Conservation (phyloP, 2,888 invertebrate species). For the Clanis bilineata region DNA sequence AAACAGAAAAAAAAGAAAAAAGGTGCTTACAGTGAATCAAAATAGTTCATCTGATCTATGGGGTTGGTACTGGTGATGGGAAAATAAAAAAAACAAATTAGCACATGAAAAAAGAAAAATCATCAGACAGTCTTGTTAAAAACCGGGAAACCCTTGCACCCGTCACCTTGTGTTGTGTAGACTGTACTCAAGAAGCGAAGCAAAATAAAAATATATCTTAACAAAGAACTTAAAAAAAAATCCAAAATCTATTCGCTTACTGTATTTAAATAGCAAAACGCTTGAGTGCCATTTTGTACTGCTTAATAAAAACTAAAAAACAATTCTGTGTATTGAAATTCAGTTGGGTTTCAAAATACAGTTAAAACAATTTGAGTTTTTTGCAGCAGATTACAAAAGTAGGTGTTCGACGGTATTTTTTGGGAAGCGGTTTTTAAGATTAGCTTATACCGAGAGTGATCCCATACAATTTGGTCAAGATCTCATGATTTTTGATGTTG, state of each 20-base stretch:
- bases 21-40: conserved; percentile 79
- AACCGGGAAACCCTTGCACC: conserved; percentile 9
- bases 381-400: too few relatives aligned
- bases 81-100: conserved; percentile 63
- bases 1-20: conserved; percentile 48
- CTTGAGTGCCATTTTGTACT: neutral
- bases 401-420: too few relatives aligned
- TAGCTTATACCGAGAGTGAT: too few relatives aligned
- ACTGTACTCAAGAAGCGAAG: conserved; percentile 43
- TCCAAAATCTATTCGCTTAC: neutral
- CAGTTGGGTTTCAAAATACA: neutral
- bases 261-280: neutral
- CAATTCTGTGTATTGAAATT: neutral
- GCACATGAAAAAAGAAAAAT: conserved; percentile 44
- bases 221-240: neutral
- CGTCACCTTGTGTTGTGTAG: conserved; percentile 22
- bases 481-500: too few relatives aligned
- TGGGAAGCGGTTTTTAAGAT: too few relatives aligned
- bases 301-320: neutral
- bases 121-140: conserved; percentile 7
- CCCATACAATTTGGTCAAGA: too few relatives aligned
- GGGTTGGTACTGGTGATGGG: conserved; percentile 76
- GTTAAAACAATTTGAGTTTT: neutral
- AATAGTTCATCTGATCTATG: conserved; percentile 82
- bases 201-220: conserved; percentile 5